Evolutionary conservation across 1,140 invertebrate genomes (phyloP), one percentile per base, ranked within the genome.

Genomic region (Pinna nobilis): DNA sequence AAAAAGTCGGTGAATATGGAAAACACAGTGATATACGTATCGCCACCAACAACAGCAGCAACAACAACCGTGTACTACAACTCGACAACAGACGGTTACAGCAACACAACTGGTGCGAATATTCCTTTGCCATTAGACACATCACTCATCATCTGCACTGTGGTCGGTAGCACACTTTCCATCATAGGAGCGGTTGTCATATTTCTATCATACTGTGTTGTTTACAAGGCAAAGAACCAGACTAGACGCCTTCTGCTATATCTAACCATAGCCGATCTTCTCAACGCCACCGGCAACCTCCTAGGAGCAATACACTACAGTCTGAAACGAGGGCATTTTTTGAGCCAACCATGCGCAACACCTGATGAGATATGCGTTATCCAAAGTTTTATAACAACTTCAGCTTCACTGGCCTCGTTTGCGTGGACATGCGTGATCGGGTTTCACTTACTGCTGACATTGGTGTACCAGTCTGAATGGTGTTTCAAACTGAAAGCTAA

Each of bases 401-500:
- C 63, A 39, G 65, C 70, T 1, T 65, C 74, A 23, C 76, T 76
- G 37, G 60, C 70, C 7, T 76, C 74, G 13, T 76, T 74, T 61
- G 70, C 64, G 37, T 79, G 74, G 74, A 73, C 74, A 0, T 9
- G 64, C 33, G 61, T 72, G 0, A 79, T 76, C 35, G 74, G 67
- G 9, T 3, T 73, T 2, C 65, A 79, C 50, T 50, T 79, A 9
- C 67, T 74, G 5, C 7, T 63, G 18, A 37, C 53, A 9, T 53
- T 71, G 28, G 71, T 57, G 4, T 53, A 37, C 13, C 44, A 53
- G 18, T 41, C 51, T 13, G 25, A 50, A 47, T 37, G 41, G 50
- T 55, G 41, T 6, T 61, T 55, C n/a, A 59, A 23, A 41, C 39
- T 25, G 2, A 44, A 57, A 41, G 4, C 55, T 32, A 69, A 47